These are phyloP conservation scores for Oreochromis tanganicae DNA, from an alignment of 2,113 vertebrate genomes.

Conservation along the genomic window DNA sequence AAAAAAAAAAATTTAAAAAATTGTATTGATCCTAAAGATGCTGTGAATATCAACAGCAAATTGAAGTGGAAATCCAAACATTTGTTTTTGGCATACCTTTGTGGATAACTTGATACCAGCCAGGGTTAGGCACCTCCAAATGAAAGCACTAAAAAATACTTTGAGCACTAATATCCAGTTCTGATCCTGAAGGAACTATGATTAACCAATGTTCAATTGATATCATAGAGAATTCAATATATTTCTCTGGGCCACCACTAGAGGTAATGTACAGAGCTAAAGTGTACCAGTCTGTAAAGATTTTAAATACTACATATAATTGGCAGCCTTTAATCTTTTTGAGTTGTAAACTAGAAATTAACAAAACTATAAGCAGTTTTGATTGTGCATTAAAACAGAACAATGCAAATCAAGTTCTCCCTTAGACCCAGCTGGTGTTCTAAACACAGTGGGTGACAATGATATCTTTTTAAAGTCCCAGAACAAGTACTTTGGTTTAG, in stretches of 20 bases:
- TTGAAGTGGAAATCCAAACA: not conserved
- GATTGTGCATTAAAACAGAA: conserved; percentile 32
- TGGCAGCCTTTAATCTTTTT: conserved; percentile 35
- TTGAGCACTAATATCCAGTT: not conserved
- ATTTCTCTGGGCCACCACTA: not conserved
- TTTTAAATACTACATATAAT: not conserved
- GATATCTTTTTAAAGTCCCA: not conserved
- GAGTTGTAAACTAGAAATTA: conserved; percentile 39
- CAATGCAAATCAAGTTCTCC: not conserved
- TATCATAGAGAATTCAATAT: not conserved
- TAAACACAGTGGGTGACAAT: not conserved
- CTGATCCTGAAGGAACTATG: not conserved
- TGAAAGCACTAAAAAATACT: not conserved
- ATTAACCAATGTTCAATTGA: not conserved
- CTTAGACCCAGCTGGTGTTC: not conserved
- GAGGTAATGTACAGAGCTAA: not conserved
- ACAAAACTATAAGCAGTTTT: conserved; percentile 34
- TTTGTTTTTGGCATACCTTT: not conserved
- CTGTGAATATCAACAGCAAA: not conserved
- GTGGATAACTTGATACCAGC: not conserved
- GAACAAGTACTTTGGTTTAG: conserved; percentile 13
- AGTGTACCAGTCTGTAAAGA: not conserved
- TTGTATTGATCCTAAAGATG: not conserved
- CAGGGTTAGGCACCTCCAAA: not conserved
- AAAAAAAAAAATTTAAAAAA: not conserved